Conservation (phyloP, 2,888 invertebrate species). For the Polymixis flavicincta region DNA sequence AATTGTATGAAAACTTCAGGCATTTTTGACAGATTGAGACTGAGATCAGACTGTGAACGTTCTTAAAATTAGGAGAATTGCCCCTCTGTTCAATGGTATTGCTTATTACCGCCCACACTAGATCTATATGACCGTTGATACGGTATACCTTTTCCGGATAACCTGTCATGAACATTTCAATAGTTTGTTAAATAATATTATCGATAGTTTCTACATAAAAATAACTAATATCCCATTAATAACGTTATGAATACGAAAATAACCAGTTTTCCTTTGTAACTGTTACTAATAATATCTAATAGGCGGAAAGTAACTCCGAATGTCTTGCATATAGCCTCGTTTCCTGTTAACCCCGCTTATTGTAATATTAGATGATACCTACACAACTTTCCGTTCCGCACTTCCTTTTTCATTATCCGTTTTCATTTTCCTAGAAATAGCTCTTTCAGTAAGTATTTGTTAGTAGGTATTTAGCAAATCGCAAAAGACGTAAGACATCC, state of each 20-base stretch:
- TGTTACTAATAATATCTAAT: neutral
- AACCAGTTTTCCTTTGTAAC: neutral
- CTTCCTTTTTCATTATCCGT: neutral
- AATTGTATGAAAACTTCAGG: too few relatives aligned
- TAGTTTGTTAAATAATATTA: neutral
- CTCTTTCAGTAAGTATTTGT: neutral
- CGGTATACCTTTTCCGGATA: too few relatives aligned
- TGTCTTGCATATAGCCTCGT: neutral
- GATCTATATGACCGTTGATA: neutral
- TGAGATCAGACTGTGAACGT: too few relatives aligned
- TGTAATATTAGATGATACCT: conserved; percentile 2
- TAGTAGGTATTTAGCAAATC: too few relatives aligned
- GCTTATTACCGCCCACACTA: neutral
- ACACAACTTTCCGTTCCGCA: neutral
- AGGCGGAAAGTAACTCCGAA: neutral
- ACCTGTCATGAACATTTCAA: neutral
- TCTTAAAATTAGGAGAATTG: too few relatives aligned
- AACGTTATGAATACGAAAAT: conserved; percentile 1
- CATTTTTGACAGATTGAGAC: too few relatives aligned
- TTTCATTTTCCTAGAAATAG: neutral
- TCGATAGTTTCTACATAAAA: neutral
- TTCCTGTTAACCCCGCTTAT: neutral
- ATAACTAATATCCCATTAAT: conserved; percentile 1
- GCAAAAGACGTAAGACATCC: too few relatives aligned
- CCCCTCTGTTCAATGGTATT: neutral